Percentiles rank a stretch among this genome's conserved stretches.
Conservation (phyloP, 64 coral and sea anemone genomes). For the Montipora capricornis region DNA sequence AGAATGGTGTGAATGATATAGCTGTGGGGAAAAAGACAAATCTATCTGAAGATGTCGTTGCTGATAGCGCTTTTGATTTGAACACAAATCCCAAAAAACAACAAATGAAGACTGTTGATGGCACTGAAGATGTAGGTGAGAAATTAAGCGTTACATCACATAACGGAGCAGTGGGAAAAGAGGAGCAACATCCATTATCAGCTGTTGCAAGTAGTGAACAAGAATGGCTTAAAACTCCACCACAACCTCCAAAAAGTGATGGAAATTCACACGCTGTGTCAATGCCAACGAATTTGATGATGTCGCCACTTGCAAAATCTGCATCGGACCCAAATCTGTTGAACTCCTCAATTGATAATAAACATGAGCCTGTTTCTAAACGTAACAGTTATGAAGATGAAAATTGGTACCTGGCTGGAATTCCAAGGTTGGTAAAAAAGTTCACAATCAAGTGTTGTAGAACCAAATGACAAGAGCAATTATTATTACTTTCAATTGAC, state of each 20-base stretch:
- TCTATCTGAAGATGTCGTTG: conserved; percentile 12
- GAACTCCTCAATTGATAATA: not conserved
- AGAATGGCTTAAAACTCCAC: not conserved
- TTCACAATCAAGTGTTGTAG: not conserved
- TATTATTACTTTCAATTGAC: too few species aligned
- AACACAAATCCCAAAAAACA: not conserved
- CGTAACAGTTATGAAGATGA: conserved; percentile 65
- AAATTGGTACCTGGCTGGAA: conserved; percentile 77
- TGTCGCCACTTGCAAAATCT: conserved; percentile 24
- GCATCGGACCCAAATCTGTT: conserved; percentile 18
- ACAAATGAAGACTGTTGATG: not conserved
- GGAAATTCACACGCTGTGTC: not conserved
- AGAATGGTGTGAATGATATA: not conserved
- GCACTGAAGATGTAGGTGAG: not conserved
- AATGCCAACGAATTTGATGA: not conserved
- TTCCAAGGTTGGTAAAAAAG: conserved; percentile 58
- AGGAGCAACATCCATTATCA: not conserved
- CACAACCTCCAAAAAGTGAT: not conserved
- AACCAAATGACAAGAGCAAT: too few species aligned
- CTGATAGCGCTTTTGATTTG: not conserved
- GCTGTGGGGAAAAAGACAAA: conserved; percentile 7
- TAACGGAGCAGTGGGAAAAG: not conserved
- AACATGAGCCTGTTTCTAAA: not conserved
- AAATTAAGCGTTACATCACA: not conserved
- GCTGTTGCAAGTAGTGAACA: not conserved